Evolutionary conservation across 2,797 vertebrate species (phyloP), one percentile per base, ranked within the genome.

Genomic region (Chrysolophus pictus): DNA sequence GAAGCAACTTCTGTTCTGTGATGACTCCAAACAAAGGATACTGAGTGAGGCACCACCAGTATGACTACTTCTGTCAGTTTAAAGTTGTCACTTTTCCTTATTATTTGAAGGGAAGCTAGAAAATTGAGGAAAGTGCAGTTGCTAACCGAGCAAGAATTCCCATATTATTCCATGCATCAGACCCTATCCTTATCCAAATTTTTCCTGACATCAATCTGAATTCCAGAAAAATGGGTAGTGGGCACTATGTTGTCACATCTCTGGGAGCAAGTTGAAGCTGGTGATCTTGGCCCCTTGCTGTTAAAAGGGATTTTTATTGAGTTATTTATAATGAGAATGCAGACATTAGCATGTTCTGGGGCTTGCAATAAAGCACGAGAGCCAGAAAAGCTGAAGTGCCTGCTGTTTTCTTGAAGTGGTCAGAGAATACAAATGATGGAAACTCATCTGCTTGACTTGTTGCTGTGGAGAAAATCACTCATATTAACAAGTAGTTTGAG

Each of bases 81-180:
- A 33, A 33, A 53, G 0, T 0, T 1, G 2, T n/a, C 26, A 29
- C 19, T 3, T 8, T 53, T 28, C 33, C 53, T 31, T 19, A 7
- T 6, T 33, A 11, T 8, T 46, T 53, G 60, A 72, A 68, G 7
- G 41, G 29, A 46, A 5, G 47, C 17, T 67, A 3, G 3, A 15
- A 58, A 84, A 31, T 5, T 42, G 55, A 28, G 22, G 15, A 14
- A 56, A 53, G 13, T 51, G 35, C 33, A 53, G 3, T 68, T 53
- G 18, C 44, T 60, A 59, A 6, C 53, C 58, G 47, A 19, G 42
- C 29, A 47, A 81, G 60, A 63, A 63, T 63, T 87, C 64, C 64
- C 21, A 6, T 22, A 2, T 26, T 55, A 41, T 67, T 51, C 55
- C 35, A 56, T 7, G 6, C 9, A 6, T 21, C 59, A 56, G 8